Conservation (phyloP, 2,888 invertebrate genomes). For the Amorpha juglandis region DNA sequence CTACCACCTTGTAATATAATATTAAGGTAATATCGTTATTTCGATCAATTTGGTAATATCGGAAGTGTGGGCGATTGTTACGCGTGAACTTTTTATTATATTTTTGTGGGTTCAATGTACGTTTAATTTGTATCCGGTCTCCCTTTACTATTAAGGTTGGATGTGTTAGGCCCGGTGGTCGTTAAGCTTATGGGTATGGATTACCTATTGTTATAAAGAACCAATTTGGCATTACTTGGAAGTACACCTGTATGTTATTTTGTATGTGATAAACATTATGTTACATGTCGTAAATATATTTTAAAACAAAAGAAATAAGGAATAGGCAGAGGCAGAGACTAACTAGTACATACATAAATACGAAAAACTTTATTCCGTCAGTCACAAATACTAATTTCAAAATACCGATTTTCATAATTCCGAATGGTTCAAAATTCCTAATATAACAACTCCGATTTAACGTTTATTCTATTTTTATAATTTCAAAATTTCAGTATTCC, state of each 20-base stretch:
- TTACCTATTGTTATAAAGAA: neutral
- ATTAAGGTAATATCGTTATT: neutral
- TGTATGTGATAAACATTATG: neutral
- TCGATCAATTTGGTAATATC: neutral
- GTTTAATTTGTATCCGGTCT: slow-evolving; percentile 8
- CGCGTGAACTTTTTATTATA: neutral
- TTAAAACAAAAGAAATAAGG: no score
- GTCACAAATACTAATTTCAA: no score
- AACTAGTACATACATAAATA: no score
- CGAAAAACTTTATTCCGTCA: no score
- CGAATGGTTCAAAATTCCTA: no score
- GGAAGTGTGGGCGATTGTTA: slow-evolving; percentile 20
- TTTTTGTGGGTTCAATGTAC: slow-evolving; percentile 5
- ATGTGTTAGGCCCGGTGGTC: neutral
- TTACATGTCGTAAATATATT: no score
- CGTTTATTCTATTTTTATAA: no score
- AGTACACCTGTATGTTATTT: neutral
- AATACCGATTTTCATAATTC: no score
- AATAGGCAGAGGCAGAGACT: no score
- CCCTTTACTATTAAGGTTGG: neutral
- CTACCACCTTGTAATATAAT: no score
- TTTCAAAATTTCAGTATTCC: no score
- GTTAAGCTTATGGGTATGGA: slow-evolving; percentile 2
- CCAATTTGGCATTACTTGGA: neutral
- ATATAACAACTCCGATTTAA: no score